Conservation (phyloP, 2,113 vertebrate genomes). For the Stigmatopora argus region DNA sequence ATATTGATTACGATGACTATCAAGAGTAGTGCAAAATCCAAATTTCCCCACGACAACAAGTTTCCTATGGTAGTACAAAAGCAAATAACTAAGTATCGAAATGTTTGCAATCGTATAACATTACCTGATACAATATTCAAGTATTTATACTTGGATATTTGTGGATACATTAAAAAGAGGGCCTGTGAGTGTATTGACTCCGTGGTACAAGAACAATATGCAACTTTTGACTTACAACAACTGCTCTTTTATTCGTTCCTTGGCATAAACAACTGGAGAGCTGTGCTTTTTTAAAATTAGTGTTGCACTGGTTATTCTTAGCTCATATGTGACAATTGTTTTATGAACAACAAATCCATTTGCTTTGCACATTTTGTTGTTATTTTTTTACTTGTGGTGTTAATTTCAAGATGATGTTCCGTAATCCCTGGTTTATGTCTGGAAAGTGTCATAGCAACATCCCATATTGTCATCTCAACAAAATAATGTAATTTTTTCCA, state of each 20-base stretch:
- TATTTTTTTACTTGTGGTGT: constrained; percentile 5
- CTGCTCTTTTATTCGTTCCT: constrained; percentile 26
- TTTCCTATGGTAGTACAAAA: no score
- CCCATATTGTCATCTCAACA: constrained; percentile 56
- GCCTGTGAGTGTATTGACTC: constrained; percentile 32
- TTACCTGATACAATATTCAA: no score
- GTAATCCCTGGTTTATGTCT: constrained; percentile 54
- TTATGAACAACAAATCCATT: background rate
- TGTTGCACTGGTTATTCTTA: constrained; percentile 4
- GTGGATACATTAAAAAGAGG: constrained; percentile 24
- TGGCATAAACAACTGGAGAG: constrained; percentile 21
- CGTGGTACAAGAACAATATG: constrained; percentile 22
- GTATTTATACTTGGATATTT: no score
- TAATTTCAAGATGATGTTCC: constrained; percentile 37
- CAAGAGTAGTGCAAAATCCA: no score
- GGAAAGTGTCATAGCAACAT: constrained; percentile 39
- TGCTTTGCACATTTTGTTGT: constrained; percentile 1
- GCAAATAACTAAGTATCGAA: no score
- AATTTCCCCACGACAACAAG: no score
- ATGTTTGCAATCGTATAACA: no score
- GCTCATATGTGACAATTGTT: background rate
- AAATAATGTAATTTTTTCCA: constrained; percentile 61
- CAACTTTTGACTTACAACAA: constrained; percentile 21
- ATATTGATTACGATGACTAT: no score
- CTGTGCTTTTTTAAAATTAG: background rate